Evolutionary conservation across 2,797 vertebrate species (phyloP).

Genomic region (Dendrocincla fuliginosa): DNA sequence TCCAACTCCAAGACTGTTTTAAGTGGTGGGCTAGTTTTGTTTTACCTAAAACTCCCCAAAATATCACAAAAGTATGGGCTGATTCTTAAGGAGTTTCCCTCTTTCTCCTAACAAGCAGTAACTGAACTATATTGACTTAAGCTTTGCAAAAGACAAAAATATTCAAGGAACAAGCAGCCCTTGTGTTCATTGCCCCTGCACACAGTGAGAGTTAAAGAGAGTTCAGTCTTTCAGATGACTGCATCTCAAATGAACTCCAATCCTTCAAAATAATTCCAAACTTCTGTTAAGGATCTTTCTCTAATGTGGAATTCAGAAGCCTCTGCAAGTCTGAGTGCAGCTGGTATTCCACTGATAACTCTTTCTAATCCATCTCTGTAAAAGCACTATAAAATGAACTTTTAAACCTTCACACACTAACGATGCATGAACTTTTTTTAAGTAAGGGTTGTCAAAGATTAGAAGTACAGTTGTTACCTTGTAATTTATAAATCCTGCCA

Average conservation of each 20-base stretch:
- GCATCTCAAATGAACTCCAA: neutral
- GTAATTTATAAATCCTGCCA: conserved; percentile 98
- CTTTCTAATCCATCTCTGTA: neutral
- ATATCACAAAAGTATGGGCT: neutral
- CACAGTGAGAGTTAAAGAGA: neutral
- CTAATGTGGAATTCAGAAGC: neutral
- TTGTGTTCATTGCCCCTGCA: neutral
- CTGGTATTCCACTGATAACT: neutral
- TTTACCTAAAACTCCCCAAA: neutral
- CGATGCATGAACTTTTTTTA: neutral
- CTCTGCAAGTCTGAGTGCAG: neutral
- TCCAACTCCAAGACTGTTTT: neutral
- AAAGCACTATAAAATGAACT: neutral
- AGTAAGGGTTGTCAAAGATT: neutral
- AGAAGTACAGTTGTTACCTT: conserved; percentile 82
- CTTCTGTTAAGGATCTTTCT: neutral
- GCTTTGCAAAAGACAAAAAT: neutral
- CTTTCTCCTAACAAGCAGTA: neutral
- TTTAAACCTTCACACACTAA: neutral
- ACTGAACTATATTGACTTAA: neutral
- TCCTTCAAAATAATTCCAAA: neutral
- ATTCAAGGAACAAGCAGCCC: neutral
- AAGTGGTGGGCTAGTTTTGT: neutral
- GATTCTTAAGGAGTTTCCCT: neutral
- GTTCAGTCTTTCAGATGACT: neutral